phyloP scores from a whole-genome alignment of 2,888 invertebrate species.

The Phorcus lineatus region DNA sequence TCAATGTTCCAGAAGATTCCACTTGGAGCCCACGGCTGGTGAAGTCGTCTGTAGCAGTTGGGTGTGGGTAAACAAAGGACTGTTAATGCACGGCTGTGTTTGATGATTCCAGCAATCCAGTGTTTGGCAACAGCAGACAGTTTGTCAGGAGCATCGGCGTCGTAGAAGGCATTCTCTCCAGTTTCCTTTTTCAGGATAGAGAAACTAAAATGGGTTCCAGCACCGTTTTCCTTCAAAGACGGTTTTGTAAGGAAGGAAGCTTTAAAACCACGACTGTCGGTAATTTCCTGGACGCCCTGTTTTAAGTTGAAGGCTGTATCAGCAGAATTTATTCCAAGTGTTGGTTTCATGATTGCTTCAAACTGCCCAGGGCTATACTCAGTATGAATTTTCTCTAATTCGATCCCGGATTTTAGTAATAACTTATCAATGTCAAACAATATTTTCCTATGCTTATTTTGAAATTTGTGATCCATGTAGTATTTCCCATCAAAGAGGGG shows the following conservation, averaged over 20 bases:
- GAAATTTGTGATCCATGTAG: neutral
- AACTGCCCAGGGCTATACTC: neutral
- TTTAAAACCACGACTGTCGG: neutral
- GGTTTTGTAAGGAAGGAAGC: constrained; percentile 1
- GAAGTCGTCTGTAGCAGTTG: constrained; percentile 38
- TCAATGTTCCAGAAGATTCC: constrained; percentile 37
- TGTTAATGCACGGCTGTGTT: constrained; percentile 37
- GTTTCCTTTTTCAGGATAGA: neutral
- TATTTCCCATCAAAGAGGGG: neutral
- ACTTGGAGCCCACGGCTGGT: constrained; percentile 28
- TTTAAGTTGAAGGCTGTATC: neutral
- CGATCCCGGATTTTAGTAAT: neutral
- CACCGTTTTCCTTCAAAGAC: neutral
- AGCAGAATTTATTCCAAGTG: neutral
- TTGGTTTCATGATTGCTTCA: constrained; percentile 3
- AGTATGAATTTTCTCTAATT: neutral
- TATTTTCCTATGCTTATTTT: neutral
- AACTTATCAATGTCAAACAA: neutral
- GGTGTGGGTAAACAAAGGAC: constrained; percentile 39
- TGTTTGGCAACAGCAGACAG: constrained; percentile 33
- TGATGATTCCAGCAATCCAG: constrained; percentile 39
- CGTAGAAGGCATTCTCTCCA: constrained; percentile 30
- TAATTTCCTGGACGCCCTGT: constrained; percentile 2
- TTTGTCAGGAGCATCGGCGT: constrained; percentile 9
- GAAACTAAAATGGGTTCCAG: constrained; percentile 11